Conservation (phyloP, 2,797 vertebrate species). For the Anguilla marmorata region DNA sequence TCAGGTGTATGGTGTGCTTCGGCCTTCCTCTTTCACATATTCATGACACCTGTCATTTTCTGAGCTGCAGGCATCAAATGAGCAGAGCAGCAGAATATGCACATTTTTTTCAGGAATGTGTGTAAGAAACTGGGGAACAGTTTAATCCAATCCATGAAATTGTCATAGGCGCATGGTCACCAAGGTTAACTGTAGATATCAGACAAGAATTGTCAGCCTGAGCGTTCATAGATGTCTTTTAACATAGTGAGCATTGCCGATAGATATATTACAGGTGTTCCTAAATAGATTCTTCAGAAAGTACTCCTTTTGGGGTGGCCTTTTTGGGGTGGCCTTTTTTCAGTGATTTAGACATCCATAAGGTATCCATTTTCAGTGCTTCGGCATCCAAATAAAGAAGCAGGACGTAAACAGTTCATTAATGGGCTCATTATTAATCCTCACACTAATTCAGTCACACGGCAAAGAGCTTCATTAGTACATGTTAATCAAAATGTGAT, state of each 20-base stretch:
- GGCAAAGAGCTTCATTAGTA: not conserved
- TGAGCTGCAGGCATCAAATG: not conserved
- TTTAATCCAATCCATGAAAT: not conserved
- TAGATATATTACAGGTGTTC: not conserved
- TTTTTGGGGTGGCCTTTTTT: not conserved
- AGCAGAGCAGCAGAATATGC: not conserved
- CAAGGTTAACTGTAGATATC: not conserved
- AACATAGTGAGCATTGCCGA: not conserved
- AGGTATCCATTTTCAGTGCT: not conserved
- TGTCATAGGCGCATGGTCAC: conserved; percentile 3
- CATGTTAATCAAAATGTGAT: conserved; percentile 3
- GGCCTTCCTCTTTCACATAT: not conserved
- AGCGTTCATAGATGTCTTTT: not conserved
- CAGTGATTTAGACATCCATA: not conserved
- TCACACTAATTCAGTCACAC: not conserved
- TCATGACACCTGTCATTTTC: not conserved
- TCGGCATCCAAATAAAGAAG: not conserved
- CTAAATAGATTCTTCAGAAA: not conserved
- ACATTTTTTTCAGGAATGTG: not conserved
- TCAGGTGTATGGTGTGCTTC: not conserved
- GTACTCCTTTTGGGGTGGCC: not conserved
- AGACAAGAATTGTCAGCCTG: not conserved
- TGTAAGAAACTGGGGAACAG: not conserved
- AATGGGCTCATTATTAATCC: not conserved
- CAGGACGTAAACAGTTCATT: conserved; percentile 8